Evolutionary conservation across 1,140 invertebrate genomes (phyloP), one percentile per base, ranked within the genome.

Genomic region (Tribolium castaneum): DNA sequence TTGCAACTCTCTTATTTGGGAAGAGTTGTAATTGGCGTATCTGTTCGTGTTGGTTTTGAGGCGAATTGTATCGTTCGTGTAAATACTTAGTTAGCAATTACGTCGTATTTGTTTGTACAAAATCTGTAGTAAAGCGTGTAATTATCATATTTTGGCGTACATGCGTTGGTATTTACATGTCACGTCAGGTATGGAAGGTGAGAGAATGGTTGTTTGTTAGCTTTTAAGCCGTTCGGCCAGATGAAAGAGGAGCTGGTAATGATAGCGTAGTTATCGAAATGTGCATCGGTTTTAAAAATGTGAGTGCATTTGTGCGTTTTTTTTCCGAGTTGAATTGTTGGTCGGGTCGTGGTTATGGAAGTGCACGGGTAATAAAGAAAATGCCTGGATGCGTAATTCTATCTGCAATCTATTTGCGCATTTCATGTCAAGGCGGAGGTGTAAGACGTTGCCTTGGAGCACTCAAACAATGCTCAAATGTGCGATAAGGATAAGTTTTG

Each of bases 241-340:
- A 66, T 66, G 59, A 66, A 66, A 66, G 59, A 35, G 30, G 7
- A 66, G 59, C 59, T 35, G 59, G 14, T 66, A 66, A 66, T 66
- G 59, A 66, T 66, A 66, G 59, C 59, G 59, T 66, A 35, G 25
- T 66, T 66, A 66, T 66, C 59, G 59, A 66, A 66, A 66, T 34
- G 59, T 35, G 30, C 59, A 66, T 66, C 59, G 59, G 22, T 66
- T 12, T 66, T 66, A 34, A 66, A 66, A 66, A 66, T 35, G 34
- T 66, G 25, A 12, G 14, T 35, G 25, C 25, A 12, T 35, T 66
- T 66, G 59, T 66, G 59, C 22, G 59, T 66, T 66, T 66, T 66
- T 12, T 66, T 66, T 35, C 6, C 13, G 59, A 13, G 19, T 22
- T 22, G 14, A 66, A 66, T 66, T 66, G 59, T 66, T 2, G 39